These are phyloP conservation scores for Podotricha telesiphe DNA, from an alignment of 2,888 invertebrate genomes.

Conservation along the genomic window DNA sequence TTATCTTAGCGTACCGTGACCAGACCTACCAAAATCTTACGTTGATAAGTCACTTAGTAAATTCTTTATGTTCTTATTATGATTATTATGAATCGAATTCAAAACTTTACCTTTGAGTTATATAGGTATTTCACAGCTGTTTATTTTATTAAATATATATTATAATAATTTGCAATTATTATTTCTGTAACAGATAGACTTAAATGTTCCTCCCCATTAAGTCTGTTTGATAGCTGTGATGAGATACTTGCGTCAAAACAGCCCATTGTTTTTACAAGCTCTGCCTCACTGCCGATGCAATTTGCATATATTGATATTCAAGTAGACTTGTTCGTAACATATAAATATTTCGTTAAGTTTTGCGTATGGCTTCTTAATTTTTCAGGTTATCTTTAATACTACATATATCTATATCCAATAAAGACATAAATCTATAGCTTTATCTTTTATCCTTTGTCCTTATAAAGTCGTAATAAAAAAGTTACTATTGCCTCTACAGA, in stretches of 20 bases:
- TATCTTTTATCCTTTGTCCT: too few species aligned
- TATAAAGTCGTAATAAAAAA: too few species aligned
- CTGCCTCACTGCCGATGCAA: constrained; percentile 26
- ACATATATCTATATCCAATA: too few species aligned
- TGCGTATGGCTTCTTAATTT: neutral
- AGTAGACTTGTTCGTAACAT: constrained; percentile 9
- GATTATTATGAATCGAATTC: neutral
- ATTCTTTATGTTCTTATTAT: neutral
- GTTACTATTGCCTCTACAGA: too few species aligned
- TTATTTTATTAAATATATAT: neutral
- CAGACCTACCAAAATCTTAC: neutral
- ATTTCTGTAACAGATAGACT: neutral
- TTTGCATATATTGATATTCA: constrained; percentile 34
- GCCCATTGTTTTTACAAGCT: constrained; percentile 35
- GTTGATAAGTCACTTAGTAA: neutral
- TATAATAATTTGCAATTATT: neutral
- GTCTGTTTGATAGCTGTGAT: constrained; percentile 6
- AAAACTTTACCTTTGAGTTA: neutral
- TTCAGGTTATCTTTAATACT: neutral
- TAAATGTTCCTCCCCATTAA: constrained; percentile 9
- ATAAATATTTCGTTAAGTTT: constrained; percentile 1
- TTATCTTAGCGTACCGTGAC: neutral
- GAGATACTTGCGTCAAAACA: constrained; percentile 29
- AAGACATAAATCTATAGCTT: too few species aligned
- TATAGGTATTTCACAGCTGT: neutral